Evolutionary conservation across 1,140 invertebrate genomes (phyloP).

Genomic region (Lordiphosa clarofinis): DNA sequence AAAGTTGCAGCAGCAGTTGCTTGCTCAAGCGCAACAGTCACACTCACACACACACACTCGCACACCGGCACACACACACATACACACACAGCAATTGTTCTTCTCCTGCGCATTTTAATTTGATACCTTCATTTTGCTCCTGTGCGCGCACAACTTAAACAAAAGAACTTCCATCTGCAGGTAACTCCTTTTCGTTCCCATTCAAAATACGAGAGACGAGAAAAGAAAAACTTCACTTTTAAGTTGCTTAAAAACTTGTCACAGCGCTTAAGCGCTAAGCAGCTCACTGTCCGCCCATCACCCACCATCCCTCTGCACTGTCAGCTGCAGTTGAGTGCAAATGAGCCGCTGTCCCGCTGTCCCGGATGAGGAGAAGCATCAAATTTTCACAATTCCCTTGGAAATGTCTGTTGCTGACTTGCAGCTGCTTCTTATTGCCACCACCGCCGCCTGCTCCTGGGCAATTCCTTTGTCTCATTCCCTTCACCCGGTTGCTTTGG

Average conservation of each 20-base stretch:
- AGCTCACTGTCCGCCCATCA: conserved; percentile 40
- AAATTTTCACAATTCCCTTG: conserved; percentile 22
- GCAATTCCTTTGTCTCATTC: conserved; percentile 31
- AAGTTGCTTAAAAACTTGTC: conserved; percentile 76
- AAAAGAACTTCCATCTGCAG: conserved; percentile 61
- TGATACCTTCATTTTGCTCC: conserved; percentile 69
- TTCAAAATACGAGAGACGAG: conserved; percentile 6
- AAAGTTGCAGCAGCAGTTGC: conserved; percentile 42
- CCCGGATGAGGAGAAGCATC: conserved; percentile 34
- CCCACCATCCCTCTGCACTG: not conserved
- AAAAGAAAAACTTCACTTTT: conserved; percentile 52
- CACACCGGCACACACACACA: conserved; percentile 11
- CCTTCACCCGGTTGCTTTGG: conserved; percentile 35
- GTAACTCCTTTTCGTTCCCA: conserved; percentile 42
- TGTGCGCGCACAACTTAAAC: conserved; percentile 55
- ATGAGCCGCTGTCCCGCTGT: conserved; percentile 48
- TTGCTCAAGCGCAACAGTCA: conserved; percentile 57
- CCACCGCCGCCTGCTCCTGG: conserved; percentile 24
- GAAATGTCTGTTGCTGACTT: conserved; percentile 54
- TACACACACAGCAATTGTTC: conserved; percentile 10
- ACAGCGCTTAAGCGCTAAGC: conserved; percentile 67
- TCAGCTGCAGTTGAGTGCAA: conserved; percentile 73
- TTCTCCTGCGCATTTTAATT: conserved; percentile 61
- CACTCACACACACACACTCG: no score
- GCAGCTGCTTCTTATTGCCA: conserved; percentile 68